Conservation (phyloP, 2,888 invertebrate species). For the Epistrophella euchroma region DNA sequence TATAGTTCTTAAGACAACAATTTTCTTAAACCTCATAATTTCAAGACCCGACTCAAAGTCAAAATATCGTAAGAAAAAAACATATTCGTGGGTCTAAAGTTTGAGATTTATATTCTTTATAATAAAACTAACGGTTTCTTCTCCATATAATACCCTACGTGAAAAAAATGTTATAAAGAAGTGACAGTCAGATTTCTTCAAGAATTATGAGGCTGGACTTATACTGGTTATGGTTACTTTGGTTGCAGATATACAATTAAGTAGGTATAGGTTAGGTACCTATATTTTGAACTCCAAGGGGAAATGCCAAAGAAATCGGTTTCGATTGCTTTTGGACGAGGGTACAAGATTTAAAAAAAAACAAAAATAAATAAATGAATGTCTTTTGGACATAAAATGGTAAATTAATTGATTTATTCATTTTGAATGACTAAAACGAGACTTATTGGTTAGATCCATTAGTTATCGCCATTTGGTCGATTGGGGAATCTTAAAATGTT, state of each 20-base stretch:
- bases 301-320: slow-evolving; percentile 71
- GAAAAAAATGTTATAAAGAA: slow-evolving; percentile 20
- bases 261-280: not conserved
- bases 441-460: slow-evolving; percentile 74
- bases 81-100: not conserved
- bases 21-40: not conserved
- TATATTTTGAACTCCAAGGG: slow-evolving; percentile 23
- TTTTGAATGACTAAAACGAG: slow-evolving; percentile 71
- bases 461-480: slow-evolving; percentile 64
- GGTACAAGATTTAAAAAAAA: slow-evolving; percentile 56
- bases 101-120: slow-evolving; percentile 6
- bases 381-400: slow-evolving; percentile 50
- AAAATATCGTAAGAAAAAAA: not conserved
- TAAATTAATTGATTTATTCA: slow-evolving; percentile 75
- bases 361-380: slow-evolving; percentile 10
- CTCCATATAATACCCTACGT: not conserved
- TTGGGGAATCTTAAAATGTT: slow-evolving; percentile 63
- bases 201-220: slow-evolving; percentile 27
- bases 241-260: slow-evolving; percentile 17
- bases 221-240: slow-evolving; percentile 56
- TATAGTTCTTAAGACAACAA: no score
- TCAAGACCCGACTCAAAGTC: not conserved
- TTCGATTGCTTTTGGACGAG: slow-evolving; percentile 56
- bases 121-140: slow-evolving; percentile 12
- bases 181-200: slow-evolving; percentile 26